These are phyloP conservation scores for Passerculus sandwichensis DNA, from an alignment of 2,797 vertebrate species.

Conservation along the genomic window DNA sequence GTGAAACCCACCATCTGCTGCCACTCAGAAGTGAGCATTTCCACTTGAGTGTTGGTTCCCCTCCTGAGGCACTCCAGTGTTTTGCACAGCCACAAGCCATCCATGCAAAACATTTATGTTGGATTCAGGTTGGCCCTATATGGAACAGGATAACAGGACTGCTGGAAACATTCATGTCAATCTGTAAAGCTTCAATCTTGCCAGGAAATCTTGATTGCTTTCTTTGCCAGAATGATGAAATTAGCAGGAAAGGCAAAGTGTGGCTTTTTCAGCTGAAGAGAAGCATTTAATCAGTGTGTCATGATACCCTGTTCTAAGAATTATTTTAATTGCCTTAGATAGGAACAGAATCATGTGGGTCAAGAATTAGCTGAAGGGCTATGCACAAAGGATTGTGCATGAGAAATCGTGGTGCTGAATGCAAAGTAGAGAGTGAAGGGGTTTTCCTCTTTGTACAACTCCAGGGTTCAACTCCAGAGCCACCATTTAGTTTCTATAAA, in stretches of 20 bases:
- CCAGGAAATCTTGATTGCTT: slow-evolving; percentile 11
- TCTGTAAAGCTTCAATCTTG: background rate
- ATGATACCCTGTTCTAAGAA: background rate
- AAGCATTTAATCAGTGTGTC: slow-evolving; percentile 13
- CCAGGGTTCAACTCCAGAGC: background rate
- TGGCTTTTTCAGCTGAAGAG: slow-evolving; percentile 1
- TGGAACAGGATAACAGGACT: background rate
- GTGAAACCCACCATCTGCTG: background rate
- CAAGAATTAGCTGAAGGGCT: slow-evolving; percentile 26
- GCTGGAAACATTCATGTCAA: background rate
- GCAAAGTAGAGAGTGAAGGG: background rate
- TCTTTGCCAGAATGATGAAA: background rate
- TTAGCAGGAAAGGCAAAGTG: background rate
- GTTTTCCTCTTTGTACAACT: background rate
- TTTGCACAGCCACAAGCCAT: background rate
- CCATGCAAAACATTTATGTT: background rate
- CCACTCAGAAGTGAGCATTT: background rate
- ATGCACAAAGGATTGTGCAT: background rate
- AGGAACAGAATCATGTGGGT: slow-evolving; percentile 10
- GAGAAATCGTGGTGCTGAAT: background rate
- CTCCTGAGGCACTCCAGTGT: background rate
- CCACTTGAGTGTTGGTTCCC: background rate
- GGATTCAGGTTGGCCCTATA: background rate
- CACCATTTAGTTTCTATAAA: background rate
- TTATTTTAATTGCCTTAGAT: slow-evolving; percentile 30